Evolutionary conservation across 2,888 invertebrate genomes (phyloP), one percentile per base, ranked within the genome.

Genomic region (Cybosia mesomella): DNA sequence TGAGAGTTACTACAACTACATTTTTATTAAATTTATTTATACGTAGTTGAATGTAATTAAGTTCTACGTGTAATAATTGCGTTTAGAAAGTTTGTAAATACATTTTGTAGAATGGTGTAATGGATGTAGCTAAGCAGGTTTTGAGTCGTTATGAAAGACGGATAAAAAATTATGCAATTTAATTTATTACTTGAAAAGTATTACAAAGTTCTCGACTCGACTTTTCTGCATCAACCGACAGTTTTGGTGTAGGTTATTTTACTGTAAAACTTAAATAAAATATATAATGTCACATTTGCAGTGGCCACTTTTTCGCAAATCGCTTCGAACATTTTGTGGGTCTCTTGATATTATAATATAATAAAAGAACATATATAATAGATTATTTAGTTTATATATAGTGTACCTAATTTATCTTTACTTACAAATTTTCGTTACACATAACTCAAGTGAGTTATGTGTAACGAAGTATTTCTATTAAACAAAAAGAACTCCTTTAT

Each of bases 1-100:
- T 72, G 57, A 85, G 79, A 85, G 87, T 86, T 86, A 87, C 86
- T 88, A 88, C 77, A 80, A 70, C 70, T 79, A 82, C 74, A 77
- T 81, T 74, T 69, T 75, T 82, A 80, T 78, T 83, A 79, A 78
- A 75, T 68, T 67, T 79, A 75, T 70, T 72, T 80, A 77, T 80
- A 49, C 18, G 49, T 49, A 82, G 75, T 71, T 58, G 79, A 75
- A 71, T 80, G 59, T 75, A 79, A 77, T 81, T 63, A 69, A 77
- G 71, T 72, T 65, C 54, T 15, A 75, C 73, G 73, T 73, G 68
- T 73, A 67, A 13, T 76, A 77, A n/a, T 39, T 43, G 68, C 72
- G 74, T 58, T 74, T 76, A 80, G 71, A 32, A 68, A 68, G 67
- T 69, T 74, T 81, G 80, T 81, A 82, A 82, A 81, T 81, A 82